Conservation (phyloP, 1,140 invertebrate species). For the Chrysomallon squamiferum region DNA sequence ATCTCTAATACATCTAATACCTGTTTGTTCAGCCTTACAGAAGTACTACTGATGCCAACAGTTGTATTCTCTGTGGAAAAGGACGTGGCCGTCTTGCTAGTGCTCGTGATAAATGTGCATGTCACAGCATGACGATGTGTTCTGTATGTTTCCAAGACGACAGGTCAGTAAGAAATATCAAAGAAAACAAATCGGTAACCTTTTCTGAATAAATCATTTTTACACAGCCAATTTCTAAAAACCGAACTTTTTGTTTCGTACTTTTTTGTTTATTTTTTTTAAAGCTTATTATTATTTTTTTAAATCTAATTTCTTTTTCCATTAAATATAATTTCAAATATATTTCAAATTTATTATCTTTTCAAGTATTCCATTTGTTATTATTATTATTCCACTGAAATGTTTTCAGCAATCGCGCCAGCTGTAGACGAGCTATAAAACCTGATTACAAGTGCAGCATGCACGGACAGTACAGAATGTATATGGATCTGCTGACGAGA, state of each 20-base stretch:
- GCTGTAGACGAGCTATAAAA: slow-evolving; percentile 48
- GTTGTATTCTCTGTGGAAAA: slow-evolving; percentile 62
- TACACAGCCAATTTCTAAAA: no score
- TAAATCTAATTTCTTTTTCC: no score
- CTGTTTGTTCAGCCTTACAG: slow-evolving; percentile 62
- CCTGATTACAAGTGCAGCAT: slow-evolving; percentile 52
- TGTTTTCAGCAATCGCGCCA: slow-evolving; percentile 31
- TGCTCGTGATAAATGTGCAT: slow-evolving; percentile 57
- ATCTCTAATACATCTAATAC: no score
- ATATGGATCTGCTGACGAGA: slow-evolving; percentile 52
- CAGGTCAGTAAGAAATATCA: slow-evolving; percentile 41
- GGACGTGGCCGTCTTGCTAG: slow-evolving; percentile 54
- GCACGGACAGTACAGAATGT: slow-evolving; percentile 59
- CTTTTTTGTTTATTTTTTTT: no score
- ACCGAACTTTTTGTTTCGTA: no score
- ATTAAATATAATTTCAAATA: no score
- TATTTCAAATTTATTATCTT: no score
- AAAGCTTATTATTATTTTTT: no score
- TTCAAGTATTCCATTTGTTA: no score
- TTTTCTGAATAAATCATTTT: no score
- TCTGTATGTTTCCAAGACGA: slow-evolving; percentile 52
- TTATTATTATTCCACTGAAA: no score
- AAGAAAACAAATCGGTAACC: no score
- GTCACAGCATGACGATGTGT: slow-evolving; percentile 60
- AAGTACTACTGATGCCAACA: slow-evolving; percentile 52